Base-by-base conservation (phyloP, 2,888 invertebrate species). In the Automeris io region DNA sequence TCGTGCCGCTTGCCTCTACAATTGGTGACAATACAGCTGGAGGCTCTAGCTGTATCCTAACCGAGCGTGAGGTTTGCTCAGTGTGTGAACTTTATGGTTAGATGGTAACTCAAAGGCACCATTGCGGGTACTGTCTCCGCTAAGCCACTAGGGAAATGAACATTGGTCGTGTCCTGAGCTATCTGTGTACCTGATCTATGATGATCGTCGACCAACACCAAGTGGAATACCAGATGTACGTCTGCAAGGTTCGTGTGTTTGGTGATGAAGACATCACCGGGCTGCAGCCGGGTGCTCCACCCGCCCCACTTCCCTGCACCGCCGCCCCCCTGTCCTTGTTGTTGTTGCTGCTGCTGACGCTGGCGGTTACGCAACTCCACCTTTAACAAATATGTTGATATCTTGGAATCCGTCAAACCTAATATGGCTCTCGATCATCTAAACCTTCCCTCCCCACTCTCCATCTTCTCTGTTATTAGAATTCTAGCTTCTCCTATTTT, bases 221-320 rank as follows among this genome's bases (percentile, higher is more conserved):
- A 91, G 68, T 99, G 99, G 83, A 98, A 99, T 33, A 98, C 93
- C 1, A 97, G 93, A 82, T 99, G 98, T 32, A 95, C 94, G 70
- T 97, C 95, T 2, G 95, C 93, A 48, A 99, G 89, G 89, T 98
- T 98, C 54, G 97, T 96, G 90, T 98, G 98, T 51, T 91, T 88
- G 5, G 95, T 95, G 41, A 95, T 89, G 66, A 93, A 94, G 61
- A 95, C 92, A 82, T 97, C 97, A 0, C 96, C 96, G 1, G 94
- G 89, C 73, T 91, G 92, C 47, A 95, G 82, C 51, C 90, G 87
- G 57, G 89, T 26, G 11, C 16, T 18, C 21, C 33, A 13, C 34
- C 24, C 23, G n/a, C 31, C 2, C 33, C 89, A 88, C 31, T 75
- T 74, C 36, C 45, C 45, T 29, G 90, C 75, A 74, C 37, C 45